Percentiles rank a stretch among this genome's conserved stretches.
Evolutionary conservation across 1,140 invertebrate species (phyloP).

Genomic region (Dreissena rostriformis): DNA sequence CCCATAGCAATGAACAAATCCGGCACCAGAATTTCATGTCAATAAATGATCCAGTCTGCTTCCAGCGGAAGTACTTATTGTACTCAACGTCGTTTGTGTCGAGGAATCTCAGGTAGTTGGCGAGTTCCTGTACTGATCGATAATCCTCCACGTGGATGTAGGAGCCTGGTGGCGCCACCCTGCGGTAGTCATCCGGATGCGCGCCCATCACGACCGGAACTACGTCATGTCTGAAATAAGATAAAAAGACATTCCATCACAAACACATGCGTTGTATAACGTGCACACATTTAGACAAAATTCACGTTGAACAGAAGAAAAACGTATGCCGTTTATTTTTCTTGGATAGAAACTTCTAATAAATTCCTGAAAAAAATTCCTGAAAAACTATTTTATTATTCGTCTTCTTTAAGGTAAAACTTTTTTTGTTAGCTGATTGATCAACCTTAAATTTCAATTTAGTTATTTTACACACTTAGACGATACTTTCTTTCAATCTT

Average conservation of each 20-base stretch:
- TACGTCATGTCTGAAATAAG: conserved; percentile 70
- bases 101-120: too few species aligned
- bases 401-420: too few species aligned
- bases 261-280: background rate
- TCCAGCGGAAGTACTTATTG: conserved; percentile 80
- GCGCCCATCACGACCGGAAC: conserved; percentile 84
- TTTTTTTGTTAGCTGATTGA: too few species aligned
- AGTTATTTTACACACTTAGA: too few species aligned
- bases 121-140: conserved; percentile 90
- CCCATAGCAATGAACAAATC: too few species aligned
- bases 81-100: conserved; percentile 75
- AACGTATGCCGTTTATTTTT: too few species aligned
- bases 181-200: conserved; percentile 78
- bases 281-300: background rate
- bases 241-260: background rate
- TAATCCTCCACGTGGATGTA: conserved; percentile 98
- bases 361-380: background rate
- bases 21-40: conserved; percentile 12
- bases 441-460: too few species aligned
- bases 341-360: background rate
- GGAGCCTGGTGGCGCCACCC: too few species aligned
- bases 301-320: too few species aligned
- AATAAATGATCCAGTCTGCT: conserved; percentile 68
- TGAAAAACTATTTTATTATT: too few species aligned
- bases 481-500: too few species aligned